These are phyloP conservation scores for Chitala chitala DNA, from an alignment of 2,113 vertebrate species.

Conservation along the genomic window DNA sequence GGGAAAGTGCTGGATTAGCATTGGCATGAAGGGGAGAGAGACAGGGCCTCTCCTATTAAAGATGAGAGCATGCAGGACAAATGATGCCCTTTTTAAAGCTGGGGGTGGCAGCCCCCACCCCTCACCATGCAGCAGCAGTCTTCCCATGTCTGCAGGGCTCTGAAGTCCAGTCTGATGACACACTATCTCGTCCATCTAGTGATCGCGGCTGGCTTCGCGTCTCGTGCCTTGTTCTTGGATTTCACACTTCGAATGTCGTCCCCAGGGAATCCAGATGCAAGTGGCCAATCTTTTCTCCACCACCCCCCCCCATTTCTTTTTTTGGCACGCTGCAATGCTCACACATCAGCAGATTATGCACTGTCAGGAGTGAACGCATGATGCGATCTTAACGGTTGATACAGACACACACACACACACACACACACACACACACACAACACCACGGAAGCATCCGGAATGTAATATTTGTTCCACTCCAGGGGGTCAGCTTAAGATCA, in stretches of 20 bases:
- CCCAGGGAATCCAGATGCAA: background rate
- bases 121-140: background rate
- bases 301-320: background rate
- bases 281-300: background rate
- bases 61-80: background rate
- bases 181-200: slow-evolving; percentile 35
- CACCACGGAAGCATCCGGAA: background rate
- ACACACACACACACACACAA: no score
- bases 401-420: no score
- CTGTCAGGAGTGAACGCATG: background rate
- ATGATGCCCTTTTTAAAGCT: background rate
- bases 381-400: background rate
- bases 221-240: slow-evolving; percentile 16
- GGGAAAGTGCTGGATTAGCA: background rate
- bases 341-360: background rate
- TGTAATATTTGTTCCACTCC: background rate
- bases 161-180: background rate
- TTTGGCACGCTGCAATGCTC: background rate
- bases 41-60: no score
- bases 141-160: background rate
- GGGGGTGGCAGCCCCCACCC: background rate
- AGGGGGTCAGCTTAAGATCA: background rate
- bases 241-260: slow-evolving; percentile 4
- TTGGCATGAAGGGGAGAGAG: no score
- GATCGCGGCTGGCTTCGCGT: slow-evolving; percentile 28